Percentiles rank a stretch among this genome's conserved stretches.
These are phyloP conservation scores for Frieseomelitta varia DNA, from an alignment of 1,140 invertebrate species.

Conservation along the genomic window DNA sequence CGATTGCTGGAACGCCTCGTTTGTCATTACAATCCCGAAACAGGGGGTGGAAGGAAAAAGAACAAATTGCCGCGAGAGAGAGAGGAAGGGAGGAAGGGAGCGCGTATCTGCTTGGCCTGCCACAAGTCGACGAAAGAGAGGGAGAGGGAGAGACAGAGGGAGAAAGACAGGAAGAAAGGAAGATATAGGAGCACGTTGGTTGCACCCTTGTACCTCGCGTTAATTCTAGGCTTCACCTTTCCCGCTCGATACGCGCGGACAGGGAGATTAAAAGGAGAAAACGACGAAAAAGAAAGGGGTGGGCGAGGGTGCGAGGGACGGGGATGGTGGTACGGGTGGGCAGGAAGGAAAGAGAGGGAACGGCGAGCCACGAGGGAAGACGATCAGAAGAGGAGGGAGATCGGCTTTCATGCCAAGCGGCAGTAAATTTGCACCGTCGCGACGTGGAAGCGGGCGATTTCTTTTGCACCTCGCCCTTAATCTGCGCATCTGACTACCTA, in stretches of 20 bases:
- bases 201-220: conserved; percentile 41
- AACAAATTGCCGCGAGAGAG: neutral
- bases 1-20: conserved; percentile 39
- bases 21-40: conserved; percentile 34
- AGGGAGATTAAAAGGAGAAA: conserved; percentile 55
- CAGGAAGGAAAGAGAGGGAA: conserved; percentile 17
- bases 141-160: neutral
- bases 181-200: conserved; percentile 22
- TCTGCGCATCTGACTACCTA: conserved; percentile 69
- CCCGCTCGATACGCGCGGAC: conserved; percentile 53
- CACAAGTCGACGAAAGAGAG: no score
- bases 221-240: conserved; percentile 52
- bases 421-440: conserved; percentile 66
- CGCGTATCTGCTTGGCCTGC: no score
- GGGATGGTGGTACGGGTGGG: no score
- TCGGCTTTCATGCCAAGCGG: conserved; percentile 66
- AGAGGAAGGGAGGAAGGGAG: no score
- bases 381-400: conserved; percentile 34
- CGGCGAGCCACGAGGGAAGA: conserved; percentile 7
- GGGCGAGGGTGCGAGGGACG: conserved; percentile 15
- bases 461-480: conserved; percentile 66
- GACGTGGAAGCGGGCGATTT: conserved; percentile 62
- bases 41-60: conserved; percentile 8
- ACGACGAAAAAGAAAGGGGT: neutral
- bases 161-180: neutral